Percentiles rank a stretch among this genome's conserved stretches.
Conservation (phyloP, 2,797 vertebrate genomes). For the Chelon auratus region DNA sequence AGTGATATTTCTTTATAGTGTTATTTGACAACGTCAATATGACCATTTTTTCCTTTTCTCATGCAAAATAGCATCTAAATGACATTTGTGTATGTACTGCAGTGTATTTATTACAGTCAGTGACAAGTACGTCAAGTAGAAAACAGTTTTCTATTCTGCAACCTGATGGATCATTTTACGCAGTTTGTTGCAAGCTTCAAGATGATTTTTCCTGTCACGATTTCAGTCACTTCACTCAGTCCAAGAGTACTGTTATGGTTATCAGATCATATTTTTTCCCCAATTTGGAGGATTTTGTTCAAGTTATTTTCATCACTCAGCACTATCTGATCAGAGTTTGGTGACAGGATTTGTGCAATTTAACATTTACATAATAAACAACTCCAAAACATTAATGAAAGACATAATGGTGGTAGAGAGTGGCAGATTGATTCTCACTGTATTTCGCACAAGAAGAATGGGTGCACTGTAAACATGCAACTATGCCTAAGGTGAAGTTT, state of each 20-base stretch:
- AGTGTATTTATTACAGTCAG: no score
- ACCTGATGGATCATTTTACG: no score
- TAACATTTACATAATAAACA: neutral
- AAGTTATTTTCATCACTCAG: neutral
- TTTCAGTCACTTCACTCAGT: neutral
- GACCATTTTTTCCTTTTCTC: no score
- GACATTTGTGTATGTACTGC: neutral
- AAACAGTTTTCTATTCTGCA: no score
- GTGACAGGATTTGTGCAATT: neutral
- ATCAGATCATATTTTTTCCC: no score
- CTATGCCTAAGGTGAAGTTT: conserved; percentile 7
- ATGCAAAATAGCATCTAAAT: no score
- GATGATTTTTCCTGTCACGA: no score
- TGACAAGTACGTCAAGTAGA: no score
- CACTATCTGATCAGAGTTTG: no score
- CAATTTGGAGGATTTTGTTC: neutral
- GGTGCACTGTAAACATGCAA: neutral
- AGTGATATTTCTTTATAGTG: neutral
- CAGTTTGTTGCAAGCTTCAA: no score
- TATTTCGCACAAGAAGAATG: neutral
- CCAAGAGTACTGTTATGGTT: neutral
- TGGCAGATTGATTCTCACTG: neutral
- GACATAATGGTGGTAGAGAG: neutral
- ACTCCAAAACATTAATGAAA: neutral
- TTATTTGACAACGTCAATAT: no score